A percentile compares a stretch with the other conserved stretches of the same genome.
phyloP scores from a whole-genome alignment of 2,113 vertebrate genomes.

The Prionailurus bengalensis region DNA sequence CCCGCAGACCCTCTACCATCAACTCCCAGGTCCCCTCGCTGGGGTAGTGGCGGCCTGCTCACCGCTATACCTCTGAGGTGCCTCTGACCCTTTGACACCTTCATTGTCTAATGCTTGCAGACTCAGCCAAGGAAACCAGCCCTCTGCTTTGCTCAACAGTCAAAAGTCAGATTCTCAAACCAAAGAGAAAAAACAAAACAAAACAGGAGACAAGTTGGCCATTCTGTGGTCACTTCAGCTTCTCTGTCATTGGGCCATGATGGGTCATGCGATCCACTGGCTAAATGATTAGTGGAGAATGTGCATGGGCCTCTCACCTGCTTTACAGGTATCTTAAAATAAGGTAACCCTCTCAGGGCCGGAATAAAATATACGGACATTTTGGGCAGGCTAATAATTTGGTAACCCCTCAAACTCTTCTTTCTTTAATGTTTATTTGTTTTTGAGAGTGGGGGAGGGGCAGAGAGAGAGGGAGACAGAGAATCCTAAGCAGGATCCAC shows the following conservation, averaged over 20 bases:
- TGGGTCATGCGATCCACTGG: no score
- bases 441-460: no score
- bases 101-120: background rate
- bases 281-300: background rate
- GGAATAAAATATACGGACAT: background rate
- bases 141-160: background rate
- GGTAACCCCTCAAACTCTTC: background rate
- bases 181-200: no score
- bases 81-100: background rate
- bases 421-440: no score
- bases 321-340: conserved; percentile 21
- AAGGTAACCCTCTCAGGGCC: background rate
- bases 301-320: background rate
- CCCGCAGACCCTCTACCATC: background rate
- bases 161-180: background rate
- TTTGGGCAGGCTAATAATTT: background rate
- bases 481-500: no score
- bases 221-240: background rate
- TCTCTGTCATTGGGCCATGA: background rate
- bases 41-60: background rate
- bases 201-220: background rate
- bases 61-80: accelerated
- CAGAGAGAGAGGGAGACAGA: no score
- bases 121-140: background rate
- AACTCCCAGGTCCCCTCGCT: background rate